These are phyloP conservation scores for Nannoperca australis DNA, from an alignment of 2,797 vertebrate genomes.

Conservation along the genomic window DNA sequence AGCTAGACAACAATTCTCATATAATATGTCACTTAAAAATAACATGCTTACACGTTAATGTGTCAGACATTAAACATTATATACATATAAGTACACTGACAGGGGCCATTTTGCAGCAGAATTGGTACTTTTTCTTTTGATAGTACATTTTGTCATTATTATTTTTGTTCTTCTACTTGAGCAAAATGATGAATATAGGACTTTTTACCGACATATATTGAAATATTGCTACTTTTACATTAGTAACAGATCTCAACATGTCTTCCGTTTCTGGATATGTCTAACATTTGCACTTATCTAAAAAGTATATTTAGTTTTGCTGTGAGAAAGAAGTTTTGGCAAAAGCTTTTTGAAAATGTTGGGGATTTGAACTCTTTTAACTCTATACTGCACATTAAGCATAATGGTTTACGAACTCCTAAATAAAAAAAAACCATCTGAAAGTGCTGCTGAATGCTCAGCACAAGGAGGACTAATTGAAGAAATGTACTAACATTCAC, in stretches of 20 bases:
- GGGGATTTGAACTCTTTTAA: no score
- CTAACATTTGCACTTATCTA: background rate
- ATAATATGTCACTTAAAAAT: no score
- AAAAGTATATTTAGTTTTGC: background rate
- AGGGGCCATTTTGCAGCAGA: background rate
- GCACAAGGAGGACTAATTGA: background rate
- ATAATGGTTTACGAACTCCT: constrained; percentile 1
- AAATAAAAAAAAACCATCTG: background rate
- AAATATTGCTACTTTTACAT: background rate
- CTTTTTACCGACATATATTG: no score
- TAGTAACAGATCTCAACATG: background rate
- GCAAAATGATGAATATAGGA: background rate
- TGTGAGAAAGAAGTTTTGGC: background rate
- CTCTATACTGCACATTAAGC: background rate
- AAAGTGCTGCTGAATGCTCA: background rate
- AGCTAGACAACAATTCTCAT: no score
- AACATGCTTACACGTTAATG: background rate
- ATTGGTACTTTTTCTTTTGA: background rate
- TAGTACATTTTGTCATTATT: background rate
- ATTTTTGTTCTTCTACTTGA: background rate
- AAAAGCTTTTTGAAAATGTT: background rate
- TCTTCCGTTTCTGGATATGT: background rate
- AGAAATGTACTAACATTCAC: background rate
- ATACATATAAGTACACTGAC: background rate
- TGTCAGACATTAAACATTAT: background rate